Evolutionary conservation across 2,797 vertebrate species (phyloP).

Genomic region (Chaetodon trifasciatus): DNA sequence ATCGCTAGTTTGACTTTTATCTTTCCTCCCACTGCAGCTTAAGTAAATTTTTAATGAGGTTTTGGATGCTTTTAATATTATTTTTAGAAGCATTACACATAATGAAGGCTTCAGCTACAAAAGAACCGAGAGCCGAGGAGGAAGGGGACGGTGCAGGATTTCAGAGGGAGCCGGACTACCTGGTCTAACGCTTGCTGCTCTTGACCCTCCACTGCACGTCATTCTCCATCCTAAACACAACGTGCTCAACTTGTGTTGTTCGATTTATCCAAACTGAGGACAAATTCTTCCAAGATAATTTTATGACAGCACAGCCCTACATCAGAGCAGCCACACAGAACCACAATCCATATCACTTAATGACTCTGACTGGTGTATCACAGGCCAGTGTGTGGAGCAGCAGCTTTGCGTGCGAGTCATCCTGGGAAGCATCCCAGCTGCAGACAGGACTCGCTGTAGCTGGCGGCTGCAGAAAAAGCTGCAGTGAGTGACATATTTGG

Average conservation of each 20-base stretch:
- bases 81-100: constrained; percentile 52
- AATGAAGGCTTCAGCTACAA: constrained; percentile 31
- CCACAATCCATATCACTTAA: constrained; percentile 6
- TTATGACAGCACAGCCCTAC: not conserved
- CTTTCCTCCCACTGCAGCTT: constrained; percentile 30
- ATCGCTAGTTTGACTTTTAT: constrained; percentile 38
- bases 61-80: constrained; percentile 50
- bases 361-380: constrained; percentile 30
- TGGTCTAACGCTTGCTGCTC: not conserved
- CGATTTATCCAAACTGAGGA: constrained; percentile 4
- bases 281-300: constrained; percentile 17
- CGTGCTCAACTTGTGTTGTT: not conserved
- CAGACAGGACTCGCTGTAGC: constrained; percentile 62
- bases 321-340: constrained; percentile 6
- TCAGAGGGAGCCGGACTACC: not conserved
- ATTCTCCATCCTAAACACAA: constrained; percentile 17
- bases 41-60: constrained; percentile 51
- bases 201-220: not conserved
- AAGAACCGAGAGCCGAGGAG: not conserved
- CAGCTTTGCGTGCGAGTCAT: constrained; percentile 32
- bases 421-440: constrained; percentile 57
- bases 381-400: constrained; percentile 14
- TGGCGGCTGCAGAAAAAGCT: constrained; percentile 71
- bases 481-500: constrained; percentile 77
- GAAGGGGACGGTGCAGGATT: not conserved